These are phyloP conservation scores for Protomyctophum bolini DNA, from an alignment of 2,113 vertebrate genomes.

Conservation along the genomic window DNA sequence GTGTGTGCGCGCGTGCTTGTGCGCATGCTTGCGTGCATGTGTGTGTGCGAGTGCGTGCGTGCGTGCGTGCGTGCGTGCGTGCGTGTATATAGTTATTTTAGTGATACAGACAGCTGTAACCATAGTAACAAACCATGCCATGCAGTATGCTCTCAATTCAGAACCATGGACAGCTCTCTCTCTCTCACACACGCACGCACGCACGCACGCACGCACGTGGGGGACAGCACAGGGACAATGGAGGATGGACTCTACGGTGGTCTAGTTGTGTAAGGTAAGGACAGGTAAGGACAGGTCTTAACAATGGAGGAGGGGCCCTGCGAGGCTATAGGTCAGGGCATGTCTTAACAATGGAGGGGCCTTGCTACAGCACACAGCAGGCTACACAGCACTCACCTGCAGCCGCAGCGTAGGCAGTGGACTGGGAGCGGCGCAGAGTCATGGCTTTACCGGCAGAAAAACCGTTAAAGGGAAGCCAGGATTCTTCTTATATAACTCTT, in stretches of 20 bases:
- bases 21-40: no score
- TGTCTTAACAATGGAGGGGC: constrained; percentile 7
- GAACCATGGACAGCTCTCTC: constrained; percentile 36
- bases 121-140: no score
- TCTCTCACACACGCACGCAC: constrained; percentile 49
- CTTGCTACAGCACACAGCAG: background rate
- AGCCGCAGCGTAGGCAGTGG: constrained; percentile 49
- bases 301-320: constrained; percentile 28
- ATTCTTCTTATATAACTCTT: constrained; percentile 12
- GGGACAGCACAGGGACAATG: constrained; percentile 48
- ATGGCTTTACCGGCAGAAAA: constrained; percentile 25
- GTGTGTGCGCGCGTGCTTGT: no score
- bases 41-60: no score
- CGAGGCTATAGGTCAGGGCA: background rate
- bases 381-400: constrained; percentile 61
- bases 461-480: background rate
- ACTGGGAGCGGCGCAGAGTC: constrained; percentile 61
- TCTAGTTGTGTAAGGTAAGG: constrained; percentile 50
- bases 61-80: no score
- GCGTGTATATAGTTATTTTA: no score
- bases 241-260: constrained; percentile 60
- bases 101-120: no score
- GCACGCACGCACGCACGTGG: background rate
- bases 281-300: constrained; percentile 39
- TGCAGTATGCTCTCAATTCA: background rate